phyloP scores from a whole-genome alignment of 2,113 vertebrate genomes.

The Lampris megalopsis region DNA sequence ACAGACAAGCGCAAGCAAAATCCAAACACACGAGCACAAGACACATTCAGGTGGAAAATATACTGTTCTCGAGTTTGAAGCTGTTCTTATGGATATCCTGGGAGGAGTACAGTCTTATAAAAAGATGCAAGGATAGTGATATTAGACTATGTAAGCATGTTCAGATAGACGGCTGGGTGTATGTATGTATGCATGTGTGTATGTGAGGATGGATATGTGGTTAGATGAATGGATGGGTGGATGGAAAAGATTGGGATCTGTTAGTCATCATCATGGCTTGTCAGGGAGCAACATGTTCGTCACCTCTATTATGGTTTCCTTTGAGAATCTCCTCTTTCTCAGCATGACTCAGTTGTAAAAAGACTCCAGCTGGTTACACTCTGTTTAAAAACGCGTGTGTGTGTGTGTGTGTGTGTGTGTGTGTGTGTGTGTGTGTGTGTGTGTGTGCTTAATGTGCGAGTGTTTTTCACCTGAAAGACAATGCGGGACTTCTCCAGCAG shows the following conservation, averaged over 20 bases:
- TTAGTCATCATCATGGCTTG: not conserved
- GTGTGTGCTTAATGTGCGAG: constrained; percentile 1
- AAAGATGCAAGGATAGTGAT: not conserved
- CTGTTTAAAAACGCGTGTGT: not conserved
- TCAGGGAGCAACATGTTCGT: constrained; percentile 19
- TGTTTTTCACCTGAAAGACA: constrained; percentile 92
- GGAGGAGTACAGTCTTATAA: not conserved
- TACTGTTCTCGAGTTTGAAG: not conserved
- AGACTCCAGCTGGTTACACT: constrained; percentile 43
- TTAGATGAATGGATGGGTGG: not conserved
- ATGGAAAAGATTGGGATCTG: not conserved
- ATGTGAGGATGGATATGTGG: not conserved
- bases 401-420: constrained; percentile 37
- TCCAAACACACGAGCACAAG: constrained; percentile 18
- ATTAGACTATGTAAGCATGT: too few relatives aligned
- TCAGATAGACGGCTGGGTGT: not conserved
- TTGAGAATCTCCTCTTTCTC: constrained; percentile 54
- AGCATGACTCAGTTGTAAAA: constrained; percentile 68
- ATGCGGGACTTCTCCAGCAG: constrained; percentile 98
- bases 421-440: constrained; percentile 32
- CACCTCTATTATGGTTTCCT: constrained; percentile 19
- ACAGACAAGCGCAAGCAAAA: constrained; percentile 35
- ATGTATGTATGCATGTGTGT: constrained; percentile 2
- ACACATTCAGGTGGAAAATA: constrained; percentile 5
- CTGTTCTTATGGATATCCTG: not conserved